Evolutionary conservation across 2,113 vertebrate genomes (phyloP).

Genomic region (Ptyas mucosa): DNA sequence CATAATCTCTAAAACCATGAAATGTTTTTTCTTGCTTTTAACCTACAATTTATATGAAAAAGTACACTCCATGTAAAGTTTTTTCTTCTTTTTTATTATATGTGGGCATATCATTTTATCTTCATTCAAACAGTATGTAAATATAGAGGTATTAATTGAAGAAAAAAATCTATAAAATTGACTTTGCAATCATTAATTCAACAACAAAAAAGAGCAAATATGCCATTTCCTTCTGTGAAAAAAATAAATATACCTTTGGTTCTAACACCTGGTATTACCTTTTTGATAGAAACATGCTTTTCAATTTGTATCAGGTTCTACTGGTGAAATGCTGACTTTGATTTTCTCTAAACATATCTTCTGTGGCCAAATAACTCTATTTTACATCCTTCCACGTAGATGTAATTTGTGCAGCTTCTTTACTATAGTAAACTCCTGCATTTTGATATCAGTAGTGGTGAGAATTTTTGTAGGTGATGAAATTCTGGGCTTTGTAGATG

Average conservation of each 20-base stretch:
- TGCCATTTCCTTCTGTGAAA: background rate
- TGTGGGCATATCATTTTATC: background rate
- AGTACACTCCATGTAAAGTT: background rate
- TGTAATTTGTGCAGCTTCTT: background rate
- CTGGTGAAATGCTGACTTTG: background rate
- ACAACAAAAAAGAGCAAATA: background rate
- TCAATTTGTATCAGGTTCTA: background rate
- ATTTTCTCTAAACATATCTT: background rate
- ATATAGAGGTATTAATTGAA: background rate
- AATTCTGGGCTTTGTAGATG: background rate
- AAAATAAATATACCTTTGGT: background rate
- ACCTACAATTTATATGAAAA: background rate
- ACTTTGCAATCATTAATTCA: background rate
- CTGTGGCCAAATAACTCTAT: background rate
- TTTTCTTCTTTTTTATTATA: background rate
- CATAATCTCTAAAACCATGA: background rate
- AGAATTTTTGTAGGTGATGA: background rate
- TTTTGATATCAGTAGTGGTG: background rate
- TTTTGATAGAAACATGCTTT: background rate
- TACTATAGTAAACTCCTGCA: background rate
- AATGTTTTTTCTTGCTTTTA: background rate
- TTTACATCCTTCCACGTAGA: background rate
- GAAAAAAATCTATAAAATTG: background rate
- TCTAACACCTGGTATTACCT: background rate
- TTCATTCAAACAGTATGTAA: background rate